Conservation (phyloP, 2,888 invertebrate species). For the Machimus rusticus region DNA sequence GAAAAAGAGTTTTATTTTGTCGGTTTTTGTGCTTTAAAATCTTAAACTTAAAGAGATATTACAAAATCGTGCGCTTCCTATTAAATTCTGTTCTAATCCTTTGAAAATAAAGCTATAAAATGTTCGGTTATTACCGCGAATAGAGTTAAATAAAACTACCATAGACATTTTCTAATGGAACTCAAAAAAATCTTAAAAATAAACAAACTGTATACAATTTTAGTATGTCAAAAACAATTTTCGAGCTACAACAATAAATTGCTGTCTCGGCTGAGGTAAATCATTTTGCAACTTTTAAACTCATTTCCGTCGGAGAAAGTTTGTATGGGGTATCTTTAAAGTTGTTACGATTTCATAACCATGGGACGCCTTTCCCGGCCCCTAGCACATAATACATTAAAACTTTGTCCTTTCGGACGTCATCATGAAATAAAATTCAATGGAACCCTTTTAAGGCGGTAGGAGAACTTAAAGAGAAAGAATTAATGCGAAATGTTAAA, state of each 20-base stretch:
- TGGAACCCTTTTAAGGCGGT: not conserved
- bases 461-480: not conserved
- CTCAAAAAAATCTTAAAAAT: not conserved
- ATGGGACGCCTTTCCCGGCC: not conserved
- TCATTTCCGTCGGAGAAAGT: not conserved
- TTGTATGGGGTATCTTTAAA: not conserved
- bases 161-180: not conserved
- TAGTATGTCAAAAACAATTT: not conserved
- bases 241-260: not conserved
- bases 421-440: not conserved
- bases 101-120: not conserved
- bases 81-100: too few species aligned
- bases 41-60: too few species aligned
- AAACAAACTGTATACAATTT: not conserved
- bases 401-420: not conserved
- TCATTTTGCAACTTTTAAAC: not conserved
- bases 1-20: too few species aligned
- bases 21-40: too few species aligned
- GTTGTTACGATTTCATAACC: not conserved
- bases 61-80: too few species aligned
- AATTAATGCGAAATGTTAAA: not conserved
- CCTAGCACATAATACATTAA: not conserved
- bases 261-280: not conserved
- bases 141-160: not conserved
- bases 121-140: not conserved